phyloP scores from a whole-genome alignment of 2,888 invertebrate species.

The Drosophila rellima region DNA sequence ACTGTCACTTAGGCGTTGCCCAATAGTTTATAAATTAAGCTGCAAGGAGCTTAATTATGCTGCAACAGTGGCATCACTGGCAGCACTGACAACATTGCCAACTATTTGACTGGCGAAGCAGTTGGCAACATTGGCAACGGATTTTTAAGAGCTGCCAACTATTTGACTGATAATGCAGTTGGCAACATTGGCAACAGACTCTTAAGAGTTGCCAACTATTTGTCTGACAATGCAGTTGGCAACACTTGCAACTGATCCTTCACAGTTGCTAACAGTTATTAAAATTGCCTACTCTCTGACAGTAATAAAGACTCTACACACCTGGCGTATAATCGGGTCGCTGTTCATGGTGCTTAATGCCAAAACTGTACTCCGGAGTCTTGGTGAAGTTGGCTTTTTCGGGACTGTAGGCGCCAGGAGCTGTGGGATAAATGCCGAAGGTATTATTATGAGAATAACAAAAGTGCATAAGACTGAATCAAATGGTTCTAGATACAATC shows the following conservation, averaged over 20 bases:
- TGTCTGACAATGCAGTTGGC: too few relatives aligned
- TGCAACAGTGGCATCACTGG: background rate
- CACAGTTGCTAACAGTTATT: too few relatives aligned
- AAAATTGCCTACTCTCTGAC: too few relatives aligned
- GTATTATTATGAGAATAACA: background rate
- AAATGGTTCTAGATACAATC: constrained; percentile 14
- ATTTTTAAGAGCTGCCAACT: too few relatives aligned
- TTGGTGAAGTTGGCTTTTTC: constrained; percentile 87
- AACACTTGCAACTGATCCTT: too few relatives aligned
- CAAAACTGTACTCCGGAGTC: constrained; percentile 83
- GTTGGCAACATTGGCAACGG: too few relatives aligned
- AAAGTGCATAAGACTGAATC: background rate
- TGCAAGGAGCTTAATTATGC: background rate
- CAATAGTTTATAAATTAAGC: background rate
- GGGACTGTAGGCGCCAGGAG: constrained; percentile 86
- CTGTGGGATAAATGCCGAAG: constrained; percentile 60
- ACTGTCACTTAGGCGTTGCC: background rate
- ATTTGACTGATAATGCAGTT: background rate
- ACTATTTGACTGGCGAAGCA: too few relatives aligned
- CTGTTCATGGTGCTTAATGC: constrained; percentile 86
- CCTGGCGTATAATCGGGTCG: constrained; percentile 82
- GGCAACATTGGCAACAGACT: too few relatives aligned
- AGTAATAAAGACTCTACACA: constrained; percentile 61
- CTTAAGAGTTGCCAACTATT: too few relatives aligned
- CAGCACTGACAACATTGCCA: too few relatives aligned